phyloP scores from a whole-genome alignment of 2,888 invertebrate genomes.

The Erebia palarica region DNA sequence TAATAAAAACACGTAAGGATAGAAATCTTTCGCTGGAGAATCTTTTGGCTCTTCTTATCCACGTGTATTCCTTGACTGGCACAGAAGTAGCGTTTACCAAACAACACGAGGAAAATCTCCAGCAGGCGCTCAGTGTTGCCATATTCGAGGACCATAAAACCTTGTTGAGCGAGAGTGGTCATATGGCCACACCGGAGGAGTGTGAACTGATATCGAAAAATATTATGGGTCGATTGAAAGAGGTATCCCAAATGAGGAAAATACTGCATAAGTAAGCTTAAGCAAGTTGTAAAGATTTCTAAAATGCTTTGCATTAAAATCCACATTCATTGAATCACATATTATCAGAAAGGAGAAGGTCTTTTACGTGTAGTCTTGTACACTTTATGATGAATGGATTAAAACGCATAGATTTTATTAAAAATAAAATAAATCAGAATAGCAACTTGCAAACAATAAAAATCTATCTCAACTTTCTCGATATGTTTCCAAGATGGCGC shows the following conservation, averaged over 20 bases:
- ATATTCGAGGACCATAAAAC: conserved; percentile 81
- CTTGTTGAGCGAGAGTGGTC: conserved; percentile 48
- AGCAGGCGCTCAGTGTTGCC: conserved; percentile 77
- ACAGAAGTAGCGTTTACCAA: conserved; percentile 79
- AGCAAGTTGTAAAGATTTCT: not conserved
- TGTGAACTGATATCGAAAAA: conserved; percentile 57
- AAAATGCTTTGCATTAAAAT: too few species aligned
- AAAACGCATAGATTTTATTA: too few species aligned
- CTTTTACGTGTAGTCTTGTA: too few species aligned
- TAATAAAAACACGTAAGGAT: conserved; percentile 80
- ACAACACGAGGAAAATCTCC: conserved; percentile 76
- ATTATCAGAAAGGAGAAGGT: not conserved
- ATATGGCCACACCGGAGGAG: conserved; percentile 57
- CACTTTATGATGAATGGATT: too few species aligned
- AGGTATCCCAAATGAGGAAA: conserved; percentile 67
- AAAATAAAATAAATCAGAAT: too few species aligned
- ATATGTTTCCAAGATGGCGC: too few species aligned
- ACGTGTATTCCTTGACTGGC: conserved; percentile 84
- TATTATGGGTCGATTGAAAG: conserved; percentile 61
- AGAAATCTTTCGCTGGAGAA: conserved; percentile 80
- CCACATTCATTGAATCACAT: too few species aligned
- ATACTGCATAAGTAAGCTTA: conserved; percentile 61
- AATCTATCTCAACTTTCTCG: too few species aligned
- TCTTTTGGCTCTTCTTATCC: conserved; percentile 82
- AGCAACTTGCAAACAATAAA: too few species aligned